Conservation (phyloP, 2,113 vertebrate species). For the Trochalopteron elliotii region DNA sequence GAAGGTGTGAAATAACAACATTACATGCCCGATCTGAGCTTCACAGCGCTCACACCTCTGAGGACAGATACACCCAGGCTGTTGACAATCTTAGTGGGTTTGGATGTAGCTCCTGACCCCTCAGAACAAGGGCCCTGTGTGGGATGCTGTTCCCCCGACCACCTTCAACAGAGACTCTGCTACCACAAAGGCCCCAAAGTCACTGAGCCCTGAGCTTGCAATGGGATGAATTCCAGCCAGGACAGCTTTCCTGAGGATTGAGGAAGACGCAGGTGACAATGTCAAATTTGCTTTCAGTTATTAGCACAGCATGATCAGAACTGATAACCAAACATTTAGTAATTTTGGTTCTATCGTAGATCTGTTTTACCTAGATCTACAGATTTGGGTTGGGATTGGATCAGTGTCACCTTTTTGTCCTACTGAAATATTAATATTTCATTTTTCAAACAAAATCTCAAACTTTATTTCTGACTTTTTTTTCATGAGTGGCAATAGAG, state of each 20-base stretch:
- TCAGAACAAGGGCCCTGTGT: not conserved
- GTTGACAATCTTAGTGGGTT: accelerated
- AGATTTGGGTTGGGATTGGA: not conserved
- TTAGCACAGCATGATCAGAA: not conserved
- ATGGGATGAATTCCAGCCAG: not conserved
- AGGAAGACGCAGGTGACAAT: not conserved
- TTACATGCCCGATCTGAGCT: not conserved
- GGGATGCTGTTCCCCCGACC: accelerated
- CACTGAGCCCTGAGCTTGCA: not conserved
- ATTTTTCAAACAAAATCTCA: not conserved
- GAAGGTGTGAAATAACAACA: not conserved
- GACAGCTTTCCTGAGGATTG: not conserved
- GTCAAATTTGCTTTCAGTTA: not conserved
- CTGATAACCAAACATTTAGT: not conserved
- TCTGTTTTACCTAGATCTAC: not conserved
- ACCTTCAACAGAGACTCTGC: not conserved
- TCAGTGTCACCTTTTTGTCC: not conserved
- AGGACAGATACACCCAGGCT: not conserved
- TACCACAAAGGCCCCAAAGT: not conserved
- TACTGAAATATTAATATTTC: not conserved
- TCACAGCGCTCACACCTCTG: accelerated
- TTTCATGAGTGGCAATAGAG: not conserved
- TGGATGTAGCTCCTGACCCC: not conserved
- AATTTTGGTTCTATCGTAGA: too few species aligned
- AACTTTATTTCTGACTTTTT: not conserved